Evolutionary conservation across 1,140 invertebrate genomes (phyloP), one percentile per base, ranked within the genome.

Genomic region (Panulirus ornatus): DNA sequence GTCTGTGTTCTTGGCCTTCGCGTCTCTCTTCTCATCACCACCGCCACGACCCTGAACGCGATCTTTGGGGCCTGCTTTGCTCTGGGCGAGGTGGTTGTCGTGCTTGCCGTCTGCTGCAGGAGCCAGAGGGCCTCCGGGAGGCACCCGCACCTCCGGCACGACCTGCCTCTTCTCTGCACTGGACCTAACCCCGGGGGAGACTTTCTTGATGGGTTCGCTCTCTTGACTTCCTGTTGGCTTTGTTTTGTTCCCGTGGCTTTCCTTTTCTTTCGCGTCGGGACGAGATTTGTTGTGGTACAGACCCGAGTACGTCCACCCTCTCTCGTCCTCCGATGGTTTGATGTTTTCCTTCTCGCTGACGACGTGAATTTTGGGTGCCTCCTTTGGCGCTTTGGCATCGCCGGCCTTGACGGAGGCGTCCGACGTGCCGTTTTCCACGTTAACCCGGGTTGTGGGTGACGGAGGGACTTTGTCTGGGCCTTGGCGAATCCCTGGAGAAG

Each of bases 271-370:
- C 30, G 16, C 47, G 9, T 58, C 27, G 11, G n/a, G 8, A 8
- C 19, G 22, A n/a, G 81, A 83, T 1, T 83, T 40, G 16, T n/a
- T 83, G 1, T 51, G 3, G 51, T 83, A 89, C 14, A 58, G 19
- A 14, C 75, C 75, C 9, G 88, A 89, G 51, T 89, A 89, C 16
- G 38, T 83, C 88, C 88, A 89, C 1, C 11, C 11, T 0, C 34
- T 1, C 11, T 58, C 71, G 36, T 40, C 70, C 36, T 54, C 75
- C 1, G 70, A 22, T 30, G 88, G 88, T 47, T 89, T 89, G 38
- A 89, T 83, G 70, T 89, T 89, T 58, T 89, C 88, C 19, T 89
- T 89, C 36, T 44, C 85, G 30, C 42, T 73, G 30, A 84, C 44
- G 19, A 44, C 44, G 27, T 47, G 36, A 47, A 47, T 78, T 11